Percentiles rank a stretch among this genome's conserved stretches.
Conservation (phyloP, 2,888 invertebrate genomes). For the Tortrix viridana region DNA sequence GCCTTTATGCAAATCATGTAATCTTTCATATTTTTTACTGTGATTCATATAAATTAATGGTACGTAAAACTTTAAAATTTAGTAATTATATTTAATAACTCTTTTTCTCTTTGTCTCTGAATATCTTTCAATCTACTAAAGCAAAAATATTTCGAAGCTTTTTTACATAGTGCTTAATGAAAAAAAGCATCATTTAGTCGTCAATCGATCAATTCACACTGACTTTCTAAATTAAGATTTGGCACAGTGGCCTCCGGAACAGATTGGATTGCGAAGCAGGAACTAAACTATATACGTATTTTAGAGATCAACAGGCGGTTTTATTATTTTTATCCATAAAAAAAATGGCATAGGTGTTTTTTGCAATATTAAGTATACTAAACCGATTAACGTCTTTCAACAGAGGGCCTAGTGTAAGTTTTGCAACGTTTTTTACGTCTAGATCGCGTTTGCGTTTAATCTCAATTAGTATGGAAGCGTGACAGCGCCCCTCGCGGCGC, state of each 20-base stretch:
- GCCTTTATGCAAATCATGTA: constrained; percentile 44
- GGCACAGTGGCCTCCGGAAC: neutral
- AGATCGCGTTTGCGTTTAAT: too few species aligned
- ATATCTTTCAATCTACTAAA: neutral
- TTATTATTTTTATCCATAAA: neutral
- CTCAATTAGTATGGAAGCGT: too few species aligned
- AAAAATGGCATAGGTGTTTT: too few species aligned
- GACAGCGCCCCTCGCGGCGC: too few species aligned
- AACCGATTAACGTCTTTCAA: too few species aligned
- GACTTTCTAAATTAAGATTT: constrained; percentile 43
- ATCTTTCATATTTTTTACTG: constrained; percentile 31
- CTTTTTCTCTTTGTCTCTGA: neutral
- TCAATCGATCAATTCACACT: constrained; percentile 1
- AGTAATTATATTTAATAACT: too few species aligned
- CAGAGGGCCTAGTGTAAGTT: too few species aligned
- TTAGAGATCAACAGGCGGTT: neutral
- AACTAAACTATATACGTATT: neutral
- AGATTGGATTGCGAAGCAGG: neutral
- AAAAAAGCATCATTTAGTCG: constrained; percentile 12
- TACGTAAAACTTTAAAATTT: neutral
- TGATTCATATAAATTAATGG: constrained; percentile 34
- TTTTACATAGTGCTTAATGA: neutral
- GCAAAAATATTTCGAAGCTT: neutral
- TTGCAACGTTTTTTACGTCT: too few species aligned
- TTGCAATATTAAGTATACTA: too few species aligned